Evolutionary conservation across 2,113 vertebrate genomes (phyloP), one percentile per base, ranked within the genome.

Genomic region (Calcarius ornatus): DNA sequence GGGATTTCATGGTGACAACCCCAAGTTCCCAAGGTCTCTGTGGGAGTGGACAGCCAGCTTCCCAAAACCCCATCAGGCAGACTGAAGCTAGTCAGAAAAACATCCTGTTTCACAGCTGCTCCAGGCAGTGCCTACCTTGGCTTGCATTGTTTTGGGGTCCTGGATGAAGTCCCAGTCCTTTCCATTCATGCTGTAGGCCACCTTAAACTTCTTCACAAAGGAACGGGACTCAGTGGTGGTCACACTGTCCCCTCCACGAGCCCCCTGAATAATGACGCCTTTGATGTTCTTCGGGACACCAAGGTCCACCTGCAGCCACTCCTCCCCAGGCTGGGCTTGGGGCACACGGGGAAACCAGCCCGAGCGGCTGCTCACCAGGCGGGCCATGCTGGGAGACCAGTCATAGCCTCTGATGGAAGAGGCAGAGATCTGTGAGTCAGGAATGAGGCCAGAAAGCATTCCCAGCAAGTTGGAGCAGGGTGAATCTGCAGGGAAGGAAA

Each of bases 251-350:
- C 99, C 98, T 54, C 99, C 99, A 0, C 99, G 98, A 51, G 99
- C 99, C 35, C 99, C 99, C 97, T 99, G 99, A 65, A 99, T 99
- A 95, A 99, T 99, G 84, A 99, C 92, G 0, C 99, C 99, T 53
- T 98, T 98, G 86, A 99, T 97, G 1, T 97, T 99, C 98, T 99
- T 99, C 0, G 98, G 98, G 42, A 96, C 15, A 0, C 98, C 99
- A 24, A 99, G 98, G 94, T 99, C 99, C 80, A 98, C 99, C 95
- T 99, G 99, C 28, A 99, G 97, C 99, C 99, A 99, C 91, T 99
- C 99, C 69, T 99, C 99, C 12, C 99, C 99, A 1, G 98, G 98
- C 86, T 99, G 98, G 15, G 99, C 98, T 80, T 99, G 98, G 2
- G 99, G 98, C 17, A 98, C 94, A 37, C 98, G 98, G 5, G 99